phyloP scores from a whole-genome alignment of 2,113 vertebrate species.

The Hepsetus odoe region DNA sequence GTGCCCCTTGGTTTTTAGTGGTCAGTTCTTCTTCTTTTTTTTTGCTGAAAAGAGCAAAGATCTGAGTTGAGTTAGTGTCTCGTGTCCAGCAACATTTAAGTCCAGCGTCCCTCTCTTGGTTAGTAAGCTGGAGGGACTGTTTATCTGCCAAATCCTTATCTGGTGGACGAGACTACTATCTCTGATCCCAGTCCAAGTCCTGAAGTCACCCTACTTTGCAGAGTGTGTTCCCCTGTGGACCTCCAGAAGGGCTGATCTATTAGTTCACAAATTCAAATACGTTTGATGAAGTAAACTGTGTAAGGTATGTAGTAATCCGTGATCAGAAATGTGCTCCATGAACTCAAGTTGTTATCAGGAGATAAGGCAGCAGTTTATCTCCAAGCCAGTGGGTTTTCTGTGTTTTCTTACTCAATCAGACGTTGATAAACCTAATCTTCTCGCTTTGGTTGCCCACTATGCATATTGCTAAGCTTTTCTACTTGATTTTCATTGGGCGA shows the following conservation, averaged over 20 bases:
- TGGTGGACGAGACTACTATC: too few species aligned
- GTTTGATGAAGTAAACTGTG: background rate
- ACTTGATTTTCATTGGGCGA: background rate
- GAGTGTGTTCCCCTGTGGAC: background rate
- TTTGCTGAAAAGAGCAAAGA: too few species aligned
- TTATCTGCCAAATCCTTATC: background rate
- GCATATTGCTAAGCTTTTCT: background rate
- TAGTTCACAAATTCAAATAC: background rate
- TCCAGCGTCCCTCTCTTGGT: too few species aligned
- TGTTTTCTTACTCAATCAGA: background rate
- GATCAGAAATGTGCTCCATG: background rate
- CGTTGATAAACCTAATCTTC: background rate
- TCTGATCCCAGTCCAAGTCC: background rate
- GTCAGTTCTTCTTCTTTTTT: too few species aligned
- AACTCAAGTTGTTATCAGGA: too few species aligned
- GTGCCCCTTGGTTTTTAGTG: too few species aligned
- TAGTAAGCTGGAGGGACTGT: background rate
- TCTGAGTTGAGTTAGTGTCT: too few species aligned
- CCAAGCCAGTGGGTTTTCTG: background rate
- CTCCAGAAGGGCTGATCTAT: background rate
- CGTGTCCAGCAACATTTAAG: background rate
- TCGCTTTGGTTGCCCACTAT: background rate
- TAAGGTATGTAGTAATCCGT: background rate
- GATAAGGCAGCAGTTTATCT: background rate
- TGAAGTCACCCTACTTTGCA: background rate